A percentile compares a stretch with the other conserved stretches of the same genome.
phyloP scores from a whole-genome alignment of 2,113 vertebrate species.

The Sterna hirundo region DNA sequence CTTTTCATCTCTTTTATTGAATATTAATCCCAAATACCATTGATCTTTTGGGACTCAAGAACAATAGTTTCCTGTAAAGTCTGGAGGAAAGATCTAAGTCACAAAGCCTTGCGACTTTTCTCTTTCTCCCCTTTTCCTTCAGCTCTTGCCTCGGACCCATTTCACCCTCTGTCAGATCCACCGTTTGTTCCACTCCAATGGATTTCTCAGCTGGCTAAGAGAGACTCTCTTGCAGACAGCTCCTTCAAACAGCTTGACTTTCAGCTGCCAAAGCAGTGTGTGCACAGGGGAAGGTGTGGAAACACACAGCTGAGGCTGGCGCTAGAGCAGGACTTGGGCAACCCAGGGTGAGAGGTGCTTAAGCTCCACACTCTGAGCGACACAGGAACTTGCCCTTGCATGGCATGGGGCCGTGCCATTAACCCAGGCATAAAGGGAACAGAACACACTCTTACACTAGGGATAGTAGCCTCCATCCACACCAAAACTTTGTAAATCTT shows the following conservation, averaged over 20 bases:
- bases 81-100: not conserved
- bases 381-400: not conserved
- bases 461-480: not conserved
- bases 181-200: not conserved
- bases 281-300: not conserved
- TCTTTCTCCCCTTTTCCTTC: not conserved
- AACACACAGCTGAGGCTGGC: fast-evolving
- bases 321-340: not conserved
- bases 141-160: not conserved
- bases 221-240: not conserved
- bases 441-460: not conserved
- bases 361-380: not conserved
- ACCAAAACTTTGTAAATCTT: not conserved
- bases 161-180: not conserved
- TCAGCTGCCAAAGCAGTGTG: not conserved
- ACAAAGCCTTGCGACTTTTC: not conserved
- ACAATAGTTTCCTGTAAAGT: not conserved
- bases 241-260: not conserved
- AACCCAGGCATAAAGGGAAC: not conserved
- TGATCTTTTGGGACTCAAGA: not conserved
- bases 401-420: too few relatives aligned
- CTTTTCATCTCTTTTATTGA: constrained; percentile 10
- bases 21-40: not conserved
- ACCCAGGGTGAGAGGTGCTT: not conserved
- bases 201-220: not conserved